These are phyloP conservation scores for Seriola dumerili DNA, from an alignment of 2,113 vertebrate genomes.

Conservation along the genomic window DNA sequence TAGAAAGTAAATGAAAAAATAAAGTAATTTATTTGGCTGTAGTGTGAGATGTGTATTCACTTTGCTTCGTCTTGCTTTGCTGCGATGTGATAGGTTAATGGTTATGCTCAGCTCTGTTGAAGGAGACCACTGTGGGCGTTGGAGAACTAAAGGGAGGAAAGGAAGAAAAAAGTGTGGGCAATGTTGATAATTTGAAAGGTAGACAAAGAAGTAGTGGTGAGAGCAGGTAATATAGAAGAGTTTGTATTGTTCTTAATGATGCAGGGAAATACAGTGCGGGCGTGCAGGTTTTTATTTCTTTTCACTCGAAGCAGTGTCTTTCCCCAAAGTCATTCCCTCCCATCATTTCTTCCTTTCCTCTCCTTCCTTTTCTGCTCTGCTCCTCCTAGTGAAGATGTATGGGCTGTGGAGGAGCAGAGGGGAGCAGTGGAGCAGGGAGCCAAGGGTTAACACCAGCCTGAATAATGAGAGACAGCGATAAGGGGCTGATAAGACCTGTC, in stretches of 20 bases:
- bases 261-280: background rate
- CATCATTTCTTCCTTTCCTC: background rate
- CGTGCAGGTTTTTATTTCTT: conserved; percentile 24
- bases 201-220: conserved; percentile 28
- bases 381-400: conserved; percentile 56
- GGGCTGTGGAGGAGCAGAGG: conserved; percentile 17
- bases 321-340: background rate
- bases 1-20: conserved; percentile 23
- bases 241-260: conserved; percentile 37
- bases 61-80: background rate
- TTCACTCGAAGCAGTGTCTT: background rate
- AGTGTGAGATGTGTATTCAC: conserved; percentile 14
- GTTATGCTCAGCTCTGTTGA: background rate
- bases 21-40: conserved; percentile 30
- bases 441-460: conserved; percentile 52
- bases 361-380: background rate
- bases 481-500: conserved; percentile 37
- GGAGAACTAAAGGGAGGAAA: conserved; percentile 25
- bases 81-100: conserved; percentile 9
- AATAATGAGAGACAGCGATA: conserved; percentile 52
- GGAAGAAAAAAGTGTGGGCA: conserved; percentile 32
- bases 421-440: conserved; percentile 22
- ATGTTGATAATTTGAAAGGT: conserved; percentile 22
- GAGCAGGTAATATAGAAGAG: conserved; percentile 29
- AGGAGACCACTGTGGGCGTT: conserved; percentile 17